Percentiles rank a stretch among this genome's conserved stretches.
Conservation (phyloP, 2,888 invertebrate genomes). For the Rhingia campestris region DNA sequence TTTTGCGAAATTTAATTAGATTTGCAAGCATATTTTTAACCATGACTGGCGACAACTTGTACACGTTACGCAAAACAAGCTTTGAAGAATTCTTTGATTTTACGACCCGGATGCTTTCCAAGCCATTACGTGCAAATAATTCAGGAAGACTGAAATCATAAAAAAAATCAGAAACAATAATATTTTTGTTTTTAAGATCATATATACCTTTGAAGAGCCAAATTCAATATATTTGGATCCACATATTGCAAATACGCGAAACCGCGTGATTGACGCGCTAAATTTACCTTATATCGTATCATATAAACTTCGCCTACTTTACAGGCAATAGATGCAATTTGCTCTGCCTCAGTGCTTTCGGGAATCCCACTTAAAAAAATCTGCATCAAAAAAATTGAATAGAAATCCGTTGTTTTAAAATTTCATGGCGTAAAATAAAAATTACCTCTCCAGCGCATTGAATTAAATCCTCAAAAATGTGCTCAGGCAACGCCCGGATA, state of each 20-base stretch:
- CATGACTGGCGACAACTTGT: slow-evolving; percentile 1
- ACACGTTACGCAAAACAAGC: slow-evolving; percentile 73
- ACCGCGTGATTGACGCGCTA: slow-evolving; percentile 76
- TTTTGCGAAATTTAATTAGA: slow-evolving; percentile 66
- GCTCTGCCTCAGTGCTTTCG: slow-evolving; percentile 53
- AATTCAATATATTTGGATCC: slow-evolving; percentile 64
- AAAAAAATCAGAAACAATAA: background rate
- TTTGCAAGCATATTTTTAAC: slow-evolving; percentile 31
- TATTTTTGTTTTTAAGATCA: background rate
- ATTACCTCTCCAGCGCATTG: slow-evolving; percentile 78
- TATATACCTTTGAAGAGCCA: slow-evolving; percentile 76
- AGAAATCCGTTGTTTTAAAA: no score
- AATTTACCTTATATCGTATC: slow-evolving; percentile 79
- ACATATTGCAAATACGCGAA: slow-evolving; percentile 79
- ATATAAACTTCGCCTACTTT: slow-evolving; percentile 78
- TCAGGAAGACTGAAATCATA: slow-evolving; percentile 72
- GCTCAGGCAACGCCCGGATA: slow-evolving; percentile 39
- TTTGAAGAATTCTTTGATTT: slow-evolving; percentile 76
- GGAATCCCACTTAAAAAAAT: slow-evolving; percentile 76
- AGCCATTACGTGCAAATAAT: slow-evolving; percentile 39
- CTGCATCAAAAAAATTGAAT: slow-evolving; percentile 28
- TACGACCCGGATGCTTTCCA: slow-evolving; percentile 73
- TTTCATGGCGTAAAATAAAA: background rate
- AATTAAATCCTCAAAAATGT: slow-evolving; percentile 71
- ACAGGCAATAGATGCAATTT: slow-evolving; percentile 75